Evolutionary conservation across 1,140 invertebrate species (phyloP).

Genomic region (Tribolium castaneum): DNA sequence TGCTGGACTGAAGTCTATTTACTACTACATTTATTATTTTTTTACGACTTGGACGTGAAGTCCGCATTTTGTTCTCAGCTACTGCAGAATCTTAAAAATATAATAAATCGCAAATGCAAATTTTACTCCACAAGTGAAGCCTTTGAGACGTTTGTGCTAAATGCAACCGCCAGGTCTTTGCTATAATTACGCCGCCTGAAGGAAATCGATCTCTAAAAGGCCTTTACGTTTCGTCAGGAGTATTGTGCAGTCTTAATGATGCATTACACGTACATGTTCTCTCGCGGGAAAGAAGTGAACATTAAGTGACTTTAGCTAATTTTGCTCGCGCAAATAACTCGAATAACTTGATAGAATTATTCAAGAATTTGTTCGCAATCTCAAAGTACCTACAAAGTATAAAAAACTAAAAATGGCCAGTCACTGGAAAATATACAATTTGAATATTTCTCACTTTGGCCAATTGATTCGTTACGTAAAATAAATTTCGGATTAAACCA

Average conservation of each 20-base stretch:
- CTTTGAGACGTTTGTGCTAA: background rate
- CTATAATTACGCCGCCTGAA: background rate
- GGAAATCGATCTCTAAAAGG: background rate
- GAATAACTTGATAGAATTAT: background rate
- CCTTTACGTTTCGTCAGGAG: slow-evolving; percentile 1
- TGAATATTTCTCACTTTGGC: background rate
- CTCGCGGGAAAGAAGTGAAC: background rate
- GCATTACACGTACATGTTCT: background rate
- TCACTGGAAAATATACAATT: too few relatives aligned
- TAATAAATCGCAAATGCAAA: too few relatives aligned
- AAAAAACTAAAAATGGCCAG: too few relatives aligned
- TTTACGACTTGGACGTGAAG: background rate
- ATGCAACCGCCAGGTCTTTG: background rate
- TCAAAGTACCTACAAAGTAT: too few relatives aligned
- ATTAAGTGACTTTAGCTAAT: background rate
- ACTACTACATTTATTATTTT: slow-evolving; percentile 23
- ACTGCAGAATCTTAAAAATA: background rate
- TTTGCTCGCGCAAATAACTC: background rate
- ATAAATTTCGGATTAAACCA: background rate
- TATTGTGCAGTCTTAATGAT: background rate
- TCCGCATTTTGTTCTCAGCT: background rate
- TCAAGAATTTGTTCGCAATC: too few relatives aligned
- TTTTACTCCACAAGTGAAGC: background rate
- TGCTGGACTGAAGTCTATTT: background rate
- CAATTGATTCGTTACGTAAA: slow-evolving; percentile 15